Base-by-base conservation (phyloP, 2,888 invertebrate genomes). In the Sipha maydis region DNA sequence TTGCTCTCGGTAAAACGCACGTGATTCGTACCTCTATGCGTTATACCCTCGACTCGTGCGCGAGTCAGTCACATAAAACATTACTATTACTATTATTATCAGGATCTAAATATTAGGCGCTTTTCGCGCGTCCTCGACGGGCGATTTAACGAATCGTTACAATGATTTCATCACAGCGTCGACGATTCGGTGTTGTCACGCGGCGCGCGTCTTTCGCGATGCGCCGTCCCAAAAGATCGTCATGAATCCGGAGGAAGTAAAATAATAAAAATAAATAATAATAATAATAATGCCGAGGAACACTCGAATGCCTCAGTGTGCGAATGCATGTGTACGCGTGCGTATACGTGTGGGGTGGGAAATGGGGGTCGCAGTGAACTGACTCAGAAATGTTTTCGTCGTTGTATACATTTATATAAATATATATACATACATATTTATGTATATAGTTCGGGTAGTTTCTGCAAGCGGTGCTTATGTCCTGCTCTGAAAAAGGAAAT, bases 211-310 rank as follows among this genome's bases (percentile, higher is more conserved):
- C 8, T 54, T 38, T 73, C 34, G 31, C n/a, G 25, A 25, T 17
- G 56, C 38, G 75, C 28, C 61, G 38, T 61, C 79, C 41, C 73
- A 54, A 31, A n/a, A 38, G 73, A 79, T 71, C n/a, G 54, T 34
- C 21, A 79, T 79, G 71, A 79, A 86, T 86, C 79, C 79, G 78
- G 79, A n/a, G 79, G 56, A 79, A 79, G 69, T 86, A 71, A 56
- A 86, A 79, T 75, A 78, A 78, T 48, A 48, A 48, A 48, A 48
- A 9, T 9, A 48, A 48, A 48, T 48, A 38, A 41, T 25, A 79
- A 71, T 28, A 85, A 71, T 54, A 83, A 73, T 54, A 85, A 48
- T 67, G 41, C 61, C 25, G 31, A n/a, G 34, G 76, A 85, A 85
- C 77, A 77, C 77, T 61, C 21, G 76, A 31, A 85, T 31, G 38